Percentiles rank a stretch among this genome's conserved stretches.
Conservation (phyloP, 2,888 invertebrate genomes). For the Aleiodes testaceus region DNA sequence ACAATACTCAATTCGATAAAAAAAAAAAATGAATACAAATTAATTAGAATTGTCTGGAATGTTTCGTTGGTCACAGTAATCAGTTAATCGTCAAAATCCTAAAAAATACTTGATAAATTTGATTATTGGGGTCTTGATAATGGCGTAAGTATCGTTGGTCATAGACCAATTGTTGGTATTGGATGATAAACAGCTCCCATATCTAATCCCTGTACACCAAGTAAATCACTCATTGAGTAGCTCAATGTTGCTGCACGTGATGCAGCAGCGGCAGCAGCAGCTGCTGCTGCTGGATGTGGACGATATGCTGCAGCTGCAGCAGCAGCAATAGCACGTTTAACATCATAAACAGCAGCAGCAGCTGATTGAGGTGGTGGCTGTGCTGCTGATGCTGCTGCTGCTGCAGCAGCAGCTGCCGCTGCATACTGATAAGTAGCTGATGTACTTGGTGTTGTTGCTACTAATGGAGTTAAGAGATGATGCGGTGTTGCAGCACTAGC, state of each 20-base stretch:
- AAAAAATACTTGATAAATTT: neutral
- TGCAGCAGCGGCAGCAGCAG: conserved; percentile 65
- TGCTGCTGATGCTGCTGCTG: conserved; percentile 79
- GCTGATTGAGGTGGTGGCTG: conserved; percentile 74
- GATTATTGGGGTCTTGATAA: conserved; percentile 67
- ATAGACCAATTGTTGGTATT: conserved; percentile 81
- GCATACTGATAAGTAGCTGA: conserved; percentile 67
- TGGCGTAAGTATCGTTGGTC: conserved; percentile 75
- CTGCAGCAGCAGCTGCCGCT: conserved; percentile 75
- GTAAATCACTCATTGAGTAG: conserved; percentile 82
- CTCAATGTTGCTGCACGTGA: conserved; percentile 75
- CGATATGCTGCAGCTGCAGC: conserved; percentile 78
- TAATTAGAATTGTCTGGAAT: conserved; percentile 3
- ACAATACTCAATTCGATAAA: neutral
- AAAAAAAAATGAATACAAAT: neutral
- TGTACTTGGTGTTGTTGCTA: conserved; percentile 64
- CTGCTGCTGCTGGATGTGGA: conserved; percentile 73
- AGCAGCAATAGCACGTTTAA: conserved; percentile 77
- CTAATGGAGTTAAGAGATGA: conserved; percentile 67
- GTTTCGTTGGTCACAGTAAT: conserved; percentile 23
- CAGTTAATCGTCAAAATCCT: neutral
- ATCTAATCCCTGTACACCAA: conserved; percentile 82
- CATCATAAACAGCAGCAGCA: conserved; percentile 71
- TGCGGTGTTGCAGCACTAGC: conserved; percentile 74
- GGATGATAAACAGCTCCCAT: conserved; percentile 83